Base-by-base conservation (phyloP, 2,888 invertebrate species). In the Hyles lineata region DNA sequence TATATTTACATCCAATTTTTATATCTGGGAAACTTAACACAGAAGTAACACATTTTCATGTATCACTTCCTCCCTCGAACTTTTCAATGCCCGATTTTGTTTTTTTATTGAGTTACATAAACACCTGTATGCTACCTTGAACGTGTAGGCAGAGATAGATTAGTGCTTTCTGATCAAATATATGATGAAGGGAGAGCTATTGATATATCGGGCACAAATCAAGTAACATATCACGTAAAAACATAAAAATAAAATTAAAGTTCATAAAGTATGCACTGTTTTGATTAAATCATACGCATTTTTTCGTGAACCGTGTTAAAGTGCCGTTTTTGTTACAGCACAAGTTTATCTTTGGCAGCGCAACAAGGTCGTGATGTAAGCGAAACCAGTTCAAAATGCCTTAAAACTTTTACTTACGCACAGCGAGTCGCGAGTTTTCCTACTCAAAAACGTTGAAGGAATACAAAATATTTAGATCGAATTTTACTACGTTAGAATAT, bases 341-440 rank as follows among this genome's bases (percentile, higher is more conserved):
- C 58, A 15, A 35, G 19, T 62, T 71, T 72, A 58, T 58, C 23
- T 62, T 11, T 55, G 17, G 63, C 58, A n/a, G 19, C 50, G 25
- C 63, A 67, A 43, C 67, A 72, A 72, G 58, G 70, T 70, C 58
- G 58, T 52, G 69, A 72, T 70, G 61, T 60, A 73, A 73, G 50
- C 61, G 35, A 61, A 70, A 55, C 72, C 72, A 52, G 72, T 61
- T 70, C 60, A 52, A 61, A 70, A 60, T 72, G 67, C 32, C 43
- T 52, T 50, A 25, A 72, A 23, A 58, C 70, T 70, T 72, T 72
- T 70, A 60, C 69, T 70, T 50, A 60, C 59, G 50, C 70, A 71
- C 62, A 52, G 50, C 0, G 17, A 4, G 58, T 59, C 70, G 35
- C 35, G 52, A 69, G 70, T 63, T 72, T 55, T 29, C 63, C 72